Evolutionary conservation across 2,113 vertebrate genomes (phyloP), one percentile per base, ranked within the genome.

Genomic region (Laterallus jamaicensis): DNA sequence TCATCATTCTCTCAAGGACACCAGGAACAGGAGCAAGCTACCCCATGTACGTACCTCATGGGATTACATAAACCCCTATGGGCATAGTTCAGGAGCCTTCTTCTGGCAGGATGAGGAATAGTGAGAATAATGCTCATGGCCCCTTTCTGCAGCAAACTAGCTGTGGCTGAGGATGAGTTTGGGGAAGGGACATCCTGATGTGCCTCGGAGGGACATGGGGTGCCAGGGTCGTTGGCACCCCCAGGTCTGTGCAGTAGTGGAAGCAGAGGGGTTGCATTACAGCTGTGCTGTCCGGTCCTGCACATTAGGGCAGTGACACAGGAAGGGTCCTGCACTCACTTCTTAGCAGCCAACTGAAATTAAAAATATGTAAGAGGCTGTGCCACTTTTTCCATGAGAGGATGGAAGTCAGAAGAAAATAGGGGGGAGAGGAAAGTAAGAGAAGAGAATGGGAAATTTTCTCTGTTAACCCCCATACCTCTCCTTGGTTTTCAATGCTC

Each of bases 261-360:
- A 2, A 16, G 37, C 12, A 10, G 20, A 60, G 4, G 8, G 15
- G 5, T 8, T 32, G 54, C 26, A 70, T 29, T 28, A 40, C 21
- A 62, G 17, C 29, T 86, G 55, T 0, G 0, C 42, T 88, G 35
- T 15, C 42, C 1, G 2, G 17, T 87, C 37, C 24, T 1, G 1
- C 47, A 47, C 10, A 47, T 50, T 32, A 81, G 76, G 35, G 44
- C 60, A 58, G 50, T 44, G 70, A 59, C 28, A 32, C 5, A 4
- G 12, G 20, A 29, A 83, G 50, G 24, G 32, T 12, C 14, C 12
- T 54, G 28, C 0, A 1, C n/a, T 84, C 26, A 15, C 26, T 88
- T 64, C 49, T 83, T 81, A 63, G 49, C 78, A 91, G 56, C 29
- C 0, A 1, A n/a, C 15, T 64, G n/a, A 88, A 88, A 91, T 93